Evolutionary conservation across 2,797 vertebrate genomes (phyloP), one percentile per base, ranked within the genome.

Genomic region (Xerus rutilus): DNA sequence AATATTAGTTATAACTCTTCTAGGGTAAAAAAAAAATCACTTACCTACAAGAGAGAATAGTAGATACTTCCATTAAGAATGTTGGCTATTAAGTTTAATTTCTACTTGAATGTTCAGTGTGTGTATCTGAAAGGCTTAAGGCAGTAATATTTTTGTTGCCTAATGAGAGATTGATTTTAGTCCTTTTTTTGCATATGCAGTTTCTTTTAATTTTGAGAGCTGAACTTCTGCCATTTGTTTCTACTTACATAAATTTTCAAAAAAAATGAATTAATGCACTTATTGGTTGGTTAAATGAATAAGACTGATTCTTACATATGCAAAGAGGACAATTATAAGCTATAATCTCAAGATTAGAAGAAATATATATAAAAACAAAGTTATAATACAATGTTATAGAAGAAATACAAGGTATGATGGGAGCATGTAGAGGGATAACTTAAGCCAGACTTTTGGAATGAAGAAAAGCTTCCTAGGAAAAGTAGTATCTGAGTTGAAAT

Each of bases 1-100:
- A 70, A 0, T 93, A 77, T 82, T 91, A 78, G 23, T 93, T 87
- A n/a, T 90, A 52, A 49, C 77, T 96, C 91, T 93, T 95, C 21
- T 23, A 18, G 35, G 2, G 9, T 72, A 11, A 62, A 13, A 7
- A 77, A 69, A 47, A 77, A 81, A 43, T 32, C 14, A 86, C 74
- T 96, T 30, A 91, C 32, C 72, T 85, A 15, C 20, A 30, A 59
- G 15, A 93, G 35, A 94, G 43, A 93, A 94, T 92, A 92, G 30
- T 35, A 87, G 84, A 35, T 89, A 83, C 88, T 92, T 86, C 45
- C 32, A 28, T 90, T 84, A 76, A 85, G 35, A 45, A 6, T 93
- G 9, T 89, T 93, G 30, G 14, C 76, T 96, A 28, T 88, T 70
- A 77, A 18, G 14, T 84, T 94, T 92, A 73, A 76, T 74, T 94